Evolutionary conservation across 2,888 invertebrate genomes (phyloP), one percentile per base, ranked within the genome.

Genomic region (Rambutsinella grinnellia): DNA sequence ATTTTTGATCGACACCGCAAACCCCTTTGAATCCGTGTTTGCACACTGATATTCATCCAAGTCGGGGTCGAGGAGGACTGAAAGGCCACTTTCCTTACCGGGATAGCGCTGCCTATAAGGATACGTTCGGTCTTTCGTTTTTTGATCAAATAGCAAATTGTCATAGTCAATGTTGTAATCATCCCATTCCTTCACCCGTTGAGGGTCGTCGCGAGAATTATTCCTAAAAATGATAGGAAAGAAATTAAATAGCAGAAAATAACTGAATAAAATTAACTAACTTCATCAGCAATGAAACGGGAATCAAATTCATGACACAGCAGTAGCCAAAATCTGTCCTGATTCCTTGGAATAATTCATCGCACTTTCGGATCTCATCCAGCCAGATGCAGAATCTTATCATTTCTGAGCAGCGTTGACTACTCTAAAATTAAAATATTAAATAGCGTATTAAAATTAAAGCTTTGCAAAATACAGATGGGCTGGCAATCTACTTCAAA

Each of bases 321-420:
- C 94, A 94, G 1, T 94, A 88, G 0, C 95, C 95, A 85, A 94
- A 94, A 83, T 94, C 94, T 0, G 94, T 94, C 71, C 94, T 87
- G 61, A 92, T 91, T 0, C 92, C 91, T 85, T 92, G 92, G 86
- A 94, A 94, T 68, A 93, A 87, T 61, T 91, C 89, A 10, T 90
- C 88, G 84, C 94, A 94, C 61, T 89, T 88, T 83, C 90, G 88
- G 0, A 82, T 83, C 10, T 87, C 88, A 0, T 90, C 90, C 78
- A 91, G 90, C 91, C 93, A 94, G 69, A 88, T 87, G 84, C 94
- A 95, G 26, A 88, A 86, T 17, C 90, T 88, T 19, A 94, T 85
- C 91, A 94, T 92, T 82, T 93, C 91, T 13, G 89, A 88, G 84
- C 94, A 94, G 0, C 93, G 91, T 85, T 93, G 93, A 0, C 93